Evolutionary conservation across 2,888 invertebrate species (phyloP).

Genomic region (Lepidonotus clava): DNA sequence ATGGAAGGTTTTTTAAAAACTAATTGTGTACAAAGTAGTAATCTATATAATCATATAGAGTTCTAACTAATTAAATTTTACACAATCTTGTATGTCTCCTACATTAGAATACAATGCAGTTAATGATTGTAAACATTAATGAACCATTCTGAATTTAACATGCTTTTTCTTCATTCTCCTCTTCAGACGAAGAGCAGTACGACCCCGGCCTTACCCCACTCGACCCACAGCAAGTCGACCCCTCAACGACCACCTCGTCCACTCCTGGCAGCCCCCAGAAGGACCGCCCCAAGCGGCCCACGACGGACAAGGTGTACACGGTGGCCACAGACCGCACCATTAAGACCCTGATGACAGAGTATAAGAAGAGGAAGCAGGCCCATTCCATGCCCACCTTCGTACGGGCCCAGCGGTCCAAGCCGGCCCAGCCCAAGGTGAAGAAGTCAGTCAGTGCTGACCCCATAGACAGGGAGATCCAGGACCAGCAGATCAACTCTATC

Average conservation of each 20-base stretch:
- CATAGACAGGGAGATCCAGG: constrained; percentile 83
- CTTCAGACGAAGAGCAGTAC: background rate
- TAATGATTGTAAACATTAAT: no score
- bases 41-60: no score
- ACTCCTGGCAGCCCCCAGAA: background rate
- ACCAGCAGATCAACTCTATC: constrained; percentile 90
- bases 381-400: constrained; percentile 80
- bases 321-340: constrained; percentile 82
- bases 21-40: no score
- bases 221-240: background rate
- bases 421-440: constrained; percentile 49
- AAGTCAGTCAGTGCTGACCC: constrained; percentile 64
- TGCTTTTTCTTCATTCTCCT: no score
- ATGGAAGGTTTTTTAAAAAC: no score
- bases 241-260: background rate
- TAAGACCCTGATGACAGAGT: constrained; percentile 82
- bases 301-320: constrained; percentile 75
- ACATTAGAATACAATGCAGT: no score
- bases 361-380: constrained; percentile 82
- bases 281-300: background rate
- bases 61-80: no score
- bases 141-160: no score
- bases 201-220: background rate
- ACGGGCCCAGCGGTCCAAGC: constrained; percentile 63
- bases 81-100: no score